phyloP scores from a whole-genome alignment of 2,113 vertebrate genomes.

The Willisornis vidua region DNA sequence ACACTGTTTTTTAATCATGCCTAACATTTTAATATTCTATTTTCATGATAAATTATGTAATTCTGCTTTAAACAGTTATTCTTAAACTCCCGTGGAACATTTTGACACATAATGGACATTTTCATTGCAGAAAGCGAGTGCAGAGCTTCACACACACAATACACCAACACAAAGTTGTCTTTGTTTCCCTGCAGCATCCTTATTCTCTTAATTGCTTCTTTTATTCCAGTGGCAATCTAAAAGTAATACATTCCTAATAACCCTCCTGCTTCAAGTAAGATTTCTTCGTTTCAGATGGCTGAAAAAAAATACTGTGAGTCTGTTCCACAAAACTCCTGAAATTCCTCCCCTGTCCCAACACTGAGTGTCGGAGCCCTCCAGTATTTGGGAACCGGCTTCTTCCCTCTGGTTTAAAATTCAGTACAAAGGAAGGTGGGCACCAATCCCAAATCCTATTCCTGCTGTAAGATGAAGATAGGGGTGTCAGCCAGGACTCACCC shows the following conservation, averaged over 20 bases:
- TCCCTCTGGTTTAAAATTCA: not conserved
- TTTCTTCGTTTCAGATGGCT: not conserved
- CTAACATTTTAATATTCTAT: not conserved
- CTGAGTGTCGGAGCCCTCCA: not conserved
- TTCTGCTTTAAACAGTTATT: not conserved
- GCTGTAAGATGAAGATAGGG: accelerated
- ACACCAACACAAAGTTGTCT: accelerated
- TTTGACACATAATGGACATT: not conserved
- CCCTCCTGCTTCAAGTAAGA: not conserved
- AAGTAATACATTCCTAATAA: not conserved
- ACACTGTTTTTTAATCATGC: not conserved
- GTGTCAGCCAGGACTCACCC: constrained; percentile 73
- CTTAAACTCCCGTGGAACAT: not conserved
- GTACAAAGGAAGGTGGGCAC: not conserved
- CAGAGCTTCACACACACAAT: not conserved
- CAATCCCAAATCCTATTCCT: accelerated
- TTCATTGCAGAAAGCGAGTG: not conserved
- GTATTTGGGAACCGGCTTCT: not conserved
- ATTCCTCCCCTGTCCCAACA: not conserved
- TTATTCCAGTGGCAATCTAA: not conserved
- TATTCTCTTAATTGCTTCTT: not conserved
- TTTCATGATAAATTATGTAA: not conserved
- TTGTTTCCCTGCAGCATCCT: not conserved
- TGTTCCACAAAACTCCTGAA: not conserved
- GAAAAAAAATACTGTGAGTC: not conserved